These are phyloP conservation scores for Apotomis capreana DNA, from an alignment of 2,888 invertebrate species.

Conservation along the genomic window DNA sequence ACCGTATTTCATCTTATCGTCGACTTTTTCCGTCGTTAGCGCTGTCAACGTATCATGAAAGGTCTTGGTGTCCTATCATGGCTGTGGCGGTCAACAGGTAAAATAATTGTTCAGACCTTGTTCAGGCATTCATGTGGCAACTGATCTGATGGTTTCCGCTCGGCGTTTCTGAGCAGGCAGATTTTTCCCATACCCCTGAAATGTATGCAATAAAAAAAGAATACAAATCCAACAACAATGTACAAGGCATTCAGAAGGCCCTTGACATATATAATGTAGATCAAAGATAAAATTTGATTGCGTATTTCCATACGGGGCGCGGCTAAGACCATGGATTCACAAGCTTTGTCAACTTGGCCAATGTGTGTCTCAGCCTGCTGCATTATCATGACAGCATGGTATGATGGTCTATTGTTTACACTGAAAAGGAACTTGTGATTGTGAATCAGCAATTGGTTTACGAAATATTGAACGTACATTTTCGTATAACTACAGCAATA, in stretches of 20 bases:
- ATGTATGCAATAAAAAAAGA: constrained; percentile 25
- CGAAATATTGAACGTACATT: background rate
- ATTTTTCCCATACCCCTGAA: constrained; percentile 33
- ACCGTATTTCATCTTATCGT: too few relatives aligned
- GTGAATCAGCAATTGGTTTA: constrained; percentile 17
- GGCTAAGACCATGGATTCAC: constrained; percentile 19
- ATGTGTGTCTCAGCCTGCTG: constrained; percentile 37
- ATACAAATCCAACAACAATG: constrained; percentile 34
- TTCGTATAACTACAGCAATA: background rate
- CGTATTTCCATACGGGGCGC: constrained; percentile 18
- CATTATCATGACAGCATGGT: constrained; percentile 50
- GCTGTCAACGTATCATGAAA: too few relatives aligned
- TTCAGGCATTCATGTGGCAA: background rate
- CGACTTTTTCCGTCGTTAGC: too few relatives aligned
- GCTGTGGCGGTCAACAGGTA: too few relatives aligned
- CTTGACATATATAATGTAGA: constrained; percentile 34
- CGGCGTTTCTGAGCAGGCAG: background rate
- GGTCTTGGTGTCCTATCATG: too few relatives aligned
- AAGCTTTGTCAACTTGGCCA: background rate
- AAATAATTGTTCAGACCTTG: too few relatives aligned
- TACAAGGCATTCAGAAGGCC: constrained; percentile 25
- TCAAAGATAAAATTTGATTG: constrained; percentile 30
- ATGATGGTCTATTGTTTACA: constrained; percentile 55
- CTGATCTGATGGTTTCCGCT: background rate
- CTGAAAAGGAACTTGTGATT: constrained; percentile 51